Evolutionary conservation across 2,888 invertebrate species (phyloP).

Genomic region (Lapara coniferarum): DNA sequence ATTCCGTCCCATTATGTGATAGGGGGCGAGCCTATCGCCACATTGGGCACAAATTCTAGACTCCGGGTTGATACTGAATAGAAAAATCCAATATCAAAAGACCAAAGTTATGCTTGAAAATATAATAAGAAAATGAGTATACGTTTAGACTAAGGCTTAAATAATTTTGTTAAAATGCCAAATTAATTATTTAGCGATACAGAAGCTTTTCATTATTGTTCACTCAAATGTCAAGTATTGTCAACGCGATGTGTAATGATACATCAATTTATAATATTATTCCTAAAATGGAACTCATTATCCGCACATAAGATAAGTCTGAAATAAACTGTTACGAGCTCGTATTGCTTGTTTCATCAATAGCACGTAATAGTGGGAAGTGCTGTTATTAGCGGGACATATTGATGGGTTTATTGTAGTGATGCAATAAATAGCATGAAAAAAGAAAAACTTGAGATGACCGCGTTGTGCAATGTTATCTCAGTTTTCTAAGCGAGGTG

Average conservation of each 20-base stretch:
- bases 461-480: neutral
- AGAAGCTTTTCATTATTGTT: neutral
- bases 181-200: neutral
- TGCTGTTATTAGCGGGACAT: constrained; percentile 21
- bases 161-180: too few relatives aligned
- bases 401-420: constrained; percentile 6
- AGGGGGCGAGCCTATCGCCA: too few relatives aligned
- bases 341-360: constrained; percentile 21
- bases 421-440: neutral
- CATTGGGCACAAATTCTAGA: too few relatives aligned
- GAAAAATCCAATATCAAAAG: too few relatives aligned
- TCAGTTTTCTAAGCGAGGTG: neutral
- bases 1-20: too few relatives aligned
- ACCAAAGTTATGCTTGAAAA: too few relatives aligned
- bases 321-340: neutral
- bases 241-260: neutral
- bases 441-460: neutral
- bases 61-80: too few relatives aligned
- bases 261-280: neutral
- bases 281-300: constrained; percentile 23
- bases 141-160: too few relatives aligned
- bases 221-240: neutral
- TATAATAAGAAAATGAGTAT: too few relatives aligned
- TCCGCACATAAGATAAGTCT: neutral
- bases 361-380: constrained; percentile 26